Conservation (phyloP, 2,797 vertebrate genomes). For the Gallinago nigripennis region DNA sequence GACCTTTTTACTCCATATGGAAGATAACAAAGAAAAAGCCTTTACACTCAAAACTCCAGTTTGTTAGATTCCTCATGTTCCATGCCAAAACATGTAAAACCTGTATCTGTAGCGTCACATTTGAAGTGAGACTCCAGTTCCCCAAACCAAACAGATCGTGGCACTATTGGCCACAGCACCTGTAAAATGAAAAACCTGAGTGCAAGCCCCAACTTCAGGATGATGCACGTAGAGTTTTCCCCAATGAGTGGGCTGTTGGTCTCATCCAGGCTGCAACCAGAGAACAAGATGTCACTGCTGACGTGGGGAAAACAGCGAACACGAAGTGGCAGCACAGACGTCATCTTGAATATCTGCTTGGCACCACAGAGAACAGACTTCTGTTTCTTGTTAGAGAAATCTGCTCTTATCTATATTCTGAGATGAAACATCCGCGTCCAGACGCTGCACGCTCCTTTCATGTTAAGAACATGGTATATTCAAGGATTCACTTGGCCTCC, state of each 20-base stretch:
- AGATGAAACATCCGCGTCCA: neutral
- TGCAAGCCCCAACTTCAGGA: neutral
- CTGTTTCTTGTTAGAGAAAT: neutral
- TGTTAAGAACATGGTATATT: neutral
- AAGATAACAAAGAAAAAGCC: neutral
- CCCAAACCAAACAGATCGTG: neutral
- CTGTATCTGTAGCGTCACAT: neutral
- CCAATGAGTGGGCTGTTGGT: neutral
- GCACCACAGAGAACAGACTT: neutral
- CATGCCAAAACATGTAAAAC: rapidly evolving
- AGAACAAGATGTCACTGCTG: neutral
- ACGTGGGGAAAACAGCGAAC: rapidly evolving
- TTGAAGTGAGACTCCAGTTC: neutral
- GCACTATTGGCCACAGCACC: neutral
- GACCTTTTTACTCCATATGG: neutral
- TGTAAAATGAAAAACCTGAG: neutral
- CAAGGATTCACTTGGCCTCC: neutral
- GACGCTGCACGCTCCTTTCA: neutral
- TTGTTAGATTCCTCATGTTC: neutral
- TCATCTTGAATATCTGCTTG: neutral
- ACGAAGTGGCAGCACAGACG: neutral
- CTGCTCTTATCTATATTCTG: neutral
- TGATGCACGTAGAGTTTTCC: rapidly evolving
- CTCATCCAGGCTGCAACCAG: neutral
- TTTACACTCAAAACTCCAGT: neutral